Percentiles rank a stretch among this genome's conserved stretches.
Evolutionary conservation across 1,140 invertebrate genomes (phyloP).

Genomic region (Vanessa atalanta): DNA sequence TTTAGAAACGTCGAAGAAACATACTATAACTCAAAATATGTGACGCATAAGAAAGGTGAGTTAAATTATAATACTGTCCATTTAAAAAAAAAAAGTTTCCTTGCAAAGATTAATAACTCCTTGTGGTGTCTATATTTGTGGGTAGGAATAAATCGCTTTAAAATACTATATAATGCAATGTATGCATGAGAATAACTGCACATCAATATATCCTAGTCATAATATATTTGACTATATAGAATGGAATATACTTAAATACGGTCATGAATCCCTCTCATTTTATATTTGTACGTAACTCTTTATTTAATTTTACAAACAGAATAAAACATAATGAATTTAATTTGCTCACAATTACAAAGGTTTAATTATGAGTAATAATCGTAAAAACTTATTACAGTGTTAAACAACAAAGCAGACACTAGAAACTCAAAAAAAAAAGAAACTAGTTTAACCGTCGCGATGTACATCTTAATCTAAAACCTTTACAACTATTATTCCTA

Average conservation of each 20-base stretch:
- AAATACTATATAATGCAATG: too few relatives aligned
- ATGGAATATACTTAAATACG: too few relatives aligned
- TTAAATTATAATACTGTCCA: neutral
- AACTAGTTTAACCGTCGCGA: slow-evolving; percentile 3
- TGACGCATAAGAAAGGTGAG: neutral
- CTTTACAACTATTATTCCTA: slow-evolving; percentile 7
- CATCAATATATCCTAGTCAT: too few relatives aligned
- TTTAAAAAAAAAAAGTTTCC: neutral
- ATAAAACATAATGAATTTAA: too few relatives aligned
- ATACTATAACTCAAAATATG: neutral
- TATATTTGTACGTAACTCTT: too few relatives aligned
- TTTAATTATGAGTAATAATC: slow-evolving; percentile 1
- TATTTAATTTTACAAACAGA: too few relatives aligned
- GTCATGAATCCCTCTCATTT: neutral
- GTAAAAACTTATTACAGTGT: neutral
- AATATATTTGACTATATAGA: too few relatives aligned
- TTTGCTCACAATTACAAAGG: neutral
- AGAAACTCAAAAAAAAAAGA: neutral
- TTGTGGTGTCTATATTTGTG: too few relatives aligned
- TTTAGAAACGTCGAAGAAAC: neutral
- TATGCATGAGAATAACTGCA: too few relatives aligned
- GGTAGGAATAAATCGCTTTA: too few relatives aligned
- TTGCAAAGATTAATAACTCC: neutral
- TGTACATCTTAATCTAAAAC: neutral
- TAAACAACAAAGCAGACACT: neutral